Conservation (phyloP, 1,140 invertebrate genomes). For the Drosophila santomea region DNA sequence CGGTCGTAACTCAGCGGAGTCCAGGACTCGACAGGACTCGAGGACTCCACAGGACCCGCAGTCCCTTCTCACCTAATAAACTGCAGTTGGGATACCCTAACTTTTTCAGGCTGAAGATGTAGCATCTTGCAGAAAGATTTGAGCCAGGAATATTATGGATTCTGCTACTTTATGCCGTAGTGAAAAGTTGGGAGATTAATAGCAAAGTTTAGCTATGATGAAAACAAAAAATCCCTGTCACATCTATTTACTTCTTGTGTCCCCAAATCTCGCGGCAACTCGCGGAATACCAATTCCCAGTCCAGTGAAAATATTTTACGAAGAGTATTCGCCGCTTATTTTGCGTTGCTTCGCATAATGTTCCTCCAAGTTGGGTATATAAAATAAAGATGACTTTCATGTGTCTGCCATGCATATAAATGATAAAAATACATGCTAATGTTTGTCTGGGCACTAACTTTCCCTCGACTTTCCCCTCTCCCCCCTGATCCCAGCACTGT, state of each 20-base stretch:
- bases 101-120: background rate
- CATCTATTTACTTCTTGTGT: background rate
- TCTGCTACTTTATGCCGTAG: too few relatives aligned
- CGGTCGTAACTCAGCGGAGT: conserved; percentile 59
- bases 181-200: too few relatives aligned
- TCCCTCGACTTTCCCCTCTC: background rate
- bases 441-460: conserved; percentile 21
- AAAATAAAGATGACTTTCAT: conserved; percentile 74
- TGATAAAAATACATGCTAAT: conserved; percentile 79
- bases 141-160: too few relatives aligned
- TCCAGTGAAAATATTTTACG: conserved; percentile 14
- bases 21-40: conserved; percentile 2
- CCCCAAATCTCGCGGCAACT: too few relatives aligned
- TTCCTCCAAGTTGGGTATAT: conserved; percentile 42
- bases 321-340: conserved; percentile 14
- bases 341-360: conserved; percentile 29
- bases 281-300: conserved; percentile 10
- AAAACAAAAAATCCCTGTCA: background rate
- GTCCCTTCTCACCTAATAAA: conserved; percentile 32
- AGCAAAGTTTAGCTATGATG: too few relatives aligned
- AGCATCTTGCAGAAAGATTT: background rate
- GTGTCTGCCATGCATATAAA: conserved; percentile 79
- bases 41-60: background rate
- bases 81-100: conserved; percentile 19
- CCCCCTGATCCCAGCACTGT: conserved; percentile 10